Conservation (phyloP, 2,797 vertebrate species). For the Oryzias sinensis region DNA sequence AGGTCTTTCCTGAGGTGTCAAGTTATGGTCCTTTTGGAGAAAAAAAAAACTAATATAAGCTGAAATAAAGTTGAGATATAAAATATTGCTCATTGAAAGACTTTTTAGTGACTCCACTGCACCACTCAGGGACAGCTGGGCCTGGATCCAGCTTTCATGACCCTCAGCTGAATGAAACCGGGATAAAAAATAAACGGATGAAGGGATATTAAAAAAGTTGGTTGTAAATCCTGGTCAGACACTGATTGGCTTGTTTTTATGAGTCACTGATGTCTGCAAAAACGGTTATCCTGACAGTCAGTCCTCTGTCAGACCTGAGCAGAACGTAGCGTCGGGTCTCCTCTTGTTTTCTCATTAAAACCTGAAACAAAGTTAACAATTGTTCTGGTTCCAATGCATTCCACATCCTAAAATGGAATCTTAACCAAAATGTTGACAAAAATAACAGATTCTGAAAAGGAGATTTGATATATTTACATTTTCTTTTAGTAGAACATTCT, state of each 20-base stretch:
- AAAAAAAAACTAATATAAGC: not conserved
- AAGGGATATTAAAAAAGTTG: not conserved
- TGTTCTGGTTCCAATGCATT: too few relatives aligned
- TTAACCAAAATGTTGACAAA: too few relatives aligned
- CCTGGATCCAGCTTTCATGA: too few relatives aligned
- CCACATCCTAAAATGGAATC: too few relatives aligned
- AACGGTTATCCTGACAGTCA: not conserved
- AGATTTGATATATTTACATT: too few relatives aligned
- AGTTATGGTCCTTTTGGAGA: not conserved
- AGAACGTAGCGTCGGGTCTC: not conserved
- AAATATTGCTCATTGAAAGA: not conserved
- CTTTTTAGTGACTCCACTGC: too few relatives aligned
- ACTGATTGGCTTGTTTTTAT: not conserved
- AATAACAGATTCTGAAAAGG: too few relatives aligned
- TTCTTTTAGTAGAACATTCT: conserved; percentile 7
- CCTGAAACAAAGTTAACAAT: too few relatives aligned
- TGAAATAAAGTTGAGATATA: conserved; percentile 2
- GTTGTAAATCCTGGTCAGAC: not conserved
- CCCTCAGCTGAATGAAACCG: too few relatives aligned
- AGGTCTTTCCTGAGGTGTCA: not conserved
- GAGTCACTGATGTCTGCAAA: not conserved
- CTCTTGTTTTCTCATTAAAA: too few relatives aligned
- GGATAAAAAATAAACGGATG: too few relatives aligned
- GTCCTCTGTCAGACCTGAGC: not conserved
- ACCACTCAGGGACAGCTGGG: too few relatives aligned